Evolutionary conservation across 2,113 vertebrate genomes (phyloP).

Genomic region (Centropristis striata): DNA sequence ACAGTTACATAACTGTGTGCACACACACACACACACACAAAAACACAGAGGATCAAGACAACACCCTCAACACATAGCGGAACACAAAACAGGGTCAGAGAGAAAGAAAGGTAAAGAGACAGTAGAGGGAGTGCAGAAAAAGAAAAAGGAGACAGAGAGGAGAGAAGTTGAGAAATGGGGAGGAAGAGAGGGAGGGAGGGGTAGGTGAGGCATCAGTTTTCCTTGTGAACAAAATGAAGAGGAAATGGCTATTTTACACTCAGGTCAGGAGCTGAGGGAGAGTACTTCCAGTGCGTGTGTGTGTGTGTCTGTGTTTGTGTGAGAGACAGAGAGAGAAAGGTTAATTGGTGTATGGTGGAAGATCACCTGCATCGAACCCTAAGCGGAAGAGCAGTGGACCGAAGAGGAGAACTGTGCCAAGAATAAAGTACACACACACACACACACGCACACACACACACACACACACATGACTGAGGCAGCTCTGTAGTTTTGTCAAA

Average conservation of each 20-base stretch:
- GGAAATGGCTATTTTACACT: conserved; percentile 74
- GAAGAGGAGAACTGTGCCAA: conserved; percentile 31
- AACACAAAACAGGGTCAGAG: conserved; percentile 64
- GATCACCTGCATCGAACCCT: conserved; percentile 59
- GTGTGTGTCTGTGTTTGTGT: background rate
- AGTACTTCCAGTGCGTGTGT: conserved; percentile 27
- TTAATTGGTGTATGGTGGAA: conserved; percentile 66
- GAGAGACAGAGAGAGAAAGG: conserved; percentile 48
- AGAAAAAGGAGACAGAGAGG: conserved; percentile 32
- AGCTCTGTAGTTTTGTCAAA: conserved; percentile 22
- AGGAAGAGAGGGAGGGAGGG: conserved; percentile 27
- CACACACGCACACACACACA: conserved; percentile 24
- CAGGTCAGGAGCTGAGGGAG: conserved; percentile 72
- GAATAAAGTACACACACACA: conserved; percentile 14
- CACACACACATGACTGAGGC: background rate
- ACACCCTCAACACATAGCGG: conserved; percentile 67
- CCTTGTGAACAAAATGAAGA: conserved; percentile 71
- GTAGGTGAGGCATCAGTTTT: conserved; percentile 69
- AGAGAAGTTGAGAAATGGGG: conserved; percentile 28
- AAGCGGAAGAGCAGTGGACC: conserved; percentile 60
- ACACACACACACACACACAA: conserved; percentile 32
- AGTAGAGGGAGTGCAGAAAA: conserved; percentile 14
- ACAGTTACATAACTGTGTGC: conserved; percentile 69
- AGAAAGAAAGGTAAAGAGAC: conserved; percentile 55
- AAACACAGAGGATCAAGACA: conserved; percentile 58